Conservation (phyloP, 2,113 vertebrate genomes). For the Pogonocichla stellata region DNA sequence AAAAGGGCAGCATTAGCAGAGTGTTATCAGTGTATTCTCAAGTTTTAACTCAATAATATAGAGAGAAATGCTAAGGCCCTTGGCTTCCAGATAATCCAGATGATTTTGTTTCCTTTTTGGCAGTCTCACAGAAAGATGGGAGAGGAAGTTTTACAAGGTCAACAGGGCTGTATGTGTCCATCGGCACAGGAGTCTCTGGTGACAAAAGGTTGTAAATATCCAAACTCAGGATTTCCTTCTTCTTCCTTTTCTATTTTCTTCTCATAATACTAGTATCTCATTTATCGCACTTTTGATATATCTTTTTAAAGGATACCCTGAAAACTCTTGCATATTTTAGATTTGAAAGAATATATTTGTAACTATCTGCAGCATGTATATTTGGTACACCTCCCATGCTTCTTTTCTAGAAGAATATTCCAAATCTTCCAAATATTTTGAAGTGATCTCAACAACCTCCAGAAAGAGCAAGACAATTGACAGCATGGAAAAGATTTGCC, state of each 20-base stretch:
- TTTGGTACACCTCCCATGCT: background rate
- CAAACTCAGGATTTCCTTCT: background rate
- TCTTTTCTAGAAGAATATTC: background rate
- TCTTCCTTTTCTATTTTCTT: too few relatives aligned
- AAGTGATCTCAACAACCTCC: background rate
- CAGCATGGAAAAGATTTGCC: background rate
- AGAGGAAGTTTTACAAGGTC: background rate
- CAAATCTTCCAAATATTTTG: background rate
- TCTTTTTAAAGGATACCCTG: background rate
- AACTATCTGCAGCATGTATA: background rate
- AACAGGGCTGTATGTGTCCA: background rate
- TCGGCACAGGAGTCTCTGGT: background rate
- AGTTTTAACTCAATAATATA: background rate
- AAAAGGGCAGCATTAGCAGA: background rate
- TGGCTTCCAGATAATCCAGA: background rate
- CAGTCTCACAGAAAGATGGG: background rate
- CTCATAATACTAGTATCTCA: background rate
- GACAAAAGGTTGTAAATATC: background rate
- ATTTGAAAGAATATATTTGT: background rate
- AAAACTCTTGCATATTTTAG: background rate
- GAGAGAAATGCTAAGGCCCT: background rate
- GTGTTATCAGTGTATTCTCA: background rate
- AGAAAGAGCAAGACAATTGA: background rate
- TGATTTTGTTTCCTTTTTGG: slow-evolving; percentile 20
- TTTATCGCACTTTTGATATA: background rate